Base-by-base conservation (phyloP, 1,140 invertebrate species). In the Sarcophaga bullata region DNA sequence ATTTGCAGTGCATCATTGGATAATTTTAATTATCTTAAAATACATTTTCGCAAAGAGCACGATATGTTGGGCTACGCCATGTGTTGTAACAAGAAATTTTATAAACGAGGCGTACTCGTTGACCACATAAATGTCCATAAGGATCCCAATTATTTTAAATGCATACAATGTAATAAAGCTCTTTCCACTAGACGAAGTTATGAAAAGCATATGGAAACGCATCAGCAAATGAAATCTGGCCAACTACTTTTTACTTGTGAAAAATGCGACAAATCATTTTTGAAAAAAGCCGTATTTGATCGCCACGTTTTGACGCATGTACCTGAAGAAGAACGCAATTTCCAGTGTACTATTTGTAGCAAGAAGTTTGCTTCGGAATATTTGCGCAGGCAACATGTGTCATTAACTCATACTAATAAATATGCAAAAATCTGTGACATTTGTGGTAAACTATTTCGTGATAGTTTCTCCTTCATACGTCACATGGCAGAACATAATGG, bases 351-450 rank as follows among this genome's bases (percentile, higher is more conserved):
- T 0, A 25, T 73, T n/a, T 83, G 82, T 58, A 52, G 81, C 9
- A 83, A 83, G 72, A 83, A 80, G 68, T 83, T 83, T 62, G 76
- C 81, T 9, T 88, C 84, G 9, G 73, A 86, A 25, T 87, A 88
- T 8, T 81, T 82, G 0, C 87, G 88, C 85, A 84, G 86, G 50
- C 86, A 89, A 73, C 88, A 90, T 72, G 81, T 87, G 4, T 85
- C 86, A n/a, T 72, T 85, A 54, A 87, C 87, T 13, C 88, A 90
- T 52, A 73, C 89, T n/a, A 85, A 87, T 17, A 83, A 85, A 25
- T 89, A 88, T 81, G 85, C 86, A 13, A 89, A 89, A 81, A 88
- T 90, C 19, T 90, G 88, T 68, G 88, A 90, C 50, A 85, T 89
- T 9, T 90, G 88, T 9, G 88, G 88, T 0, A 90, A 90, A 62